Evolutionary conservation across 2,797 vertebrate genomes (phyloP).

Genomic region (Myotis myotis): DNA sequence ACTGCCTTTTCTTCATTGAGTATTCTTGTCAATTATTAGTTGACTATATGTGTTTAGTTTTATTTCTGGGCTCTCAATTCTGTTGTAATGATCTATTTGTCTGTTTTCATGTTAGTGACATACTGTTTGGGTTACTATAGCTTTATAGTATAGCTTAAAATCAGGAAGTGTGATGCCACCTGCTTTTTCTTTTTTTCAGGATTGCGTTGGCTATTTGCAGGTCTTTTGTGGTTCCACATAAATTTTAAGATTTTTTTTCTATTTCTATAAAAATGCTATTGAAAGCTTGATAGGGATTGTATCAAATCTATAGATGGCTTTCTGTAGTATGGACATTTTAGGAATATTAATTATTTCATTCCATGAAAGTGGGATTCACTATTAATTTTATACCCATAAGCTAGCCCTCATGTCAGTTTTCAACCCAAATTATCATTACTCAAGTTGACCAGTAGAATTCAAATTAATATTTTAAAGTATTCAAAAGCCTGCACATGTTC

Average conservation of each 20-base stretch:
- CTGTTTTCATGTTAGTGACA: background rate
- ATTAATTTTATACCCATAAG: conserved; percentile 21
- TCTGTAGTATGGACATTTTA: background rate
- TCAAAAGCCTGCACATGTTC: background rate
- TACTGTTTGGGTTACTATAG: background rate
- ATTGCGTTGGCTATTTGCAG: background rate
- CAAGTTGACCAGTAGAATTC: background rate
- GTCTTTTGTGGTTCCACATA: background rate
- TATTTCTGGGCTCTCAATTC: background rate
- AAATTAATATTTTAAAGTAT: conserved; percentile 31
- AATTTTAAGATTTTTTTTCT: background rate
- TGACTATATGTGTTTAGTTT: background rate
- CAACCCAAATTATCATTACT: background rate
- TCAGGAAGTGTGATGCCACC: background rate
- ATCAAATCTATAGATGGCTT: background rate
- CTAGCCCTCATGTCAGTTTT: background rate
- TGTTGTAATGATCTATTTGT: background rate
- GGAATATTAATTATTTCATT: background rate
- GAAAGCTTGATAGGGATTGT: background rate
- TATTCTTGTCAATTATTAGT: background rate
- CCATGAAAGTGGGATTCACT: background rate
- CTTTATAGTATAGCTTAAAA: background rate
- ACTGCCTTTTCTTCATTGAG: background rate
- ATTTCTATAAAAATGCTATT: background rate
- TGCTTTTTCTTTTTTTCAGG: background rate